These are phyloP conservation scores for Leucoraja ocellata DNA, from an alignment of 2,797 vertebrate species.

Conservation along the genomic window DNA sequence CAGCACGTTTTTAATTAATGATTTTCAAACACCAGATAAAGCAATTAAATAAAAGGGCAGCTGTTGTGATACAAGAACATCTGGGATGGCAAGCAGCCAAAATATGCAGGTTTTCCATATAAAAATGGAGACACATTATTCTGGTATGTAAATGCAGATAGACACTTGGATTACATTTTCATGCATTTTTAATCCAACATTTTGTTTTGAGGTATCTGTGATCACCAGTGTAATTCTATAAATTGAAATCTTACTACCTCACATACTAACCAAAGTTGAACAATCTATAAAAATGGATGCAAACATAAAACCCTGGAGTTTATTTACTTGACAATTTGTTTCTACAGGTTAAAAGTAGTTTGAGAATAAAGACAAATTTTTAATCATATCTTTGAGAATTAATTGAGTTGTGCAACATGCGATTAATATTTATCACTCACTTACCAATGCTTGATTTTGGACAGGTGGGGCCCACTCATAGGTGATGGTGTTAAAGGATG, in stretches of 20 bases:
- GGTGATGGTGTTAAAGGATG: slow-evolving; percentile 75
- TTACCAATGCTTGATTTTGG: slow-evolving; percentile 82
- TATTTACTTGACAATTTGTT: background rate
- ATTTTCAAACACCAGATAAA: slow-evolving; percentile 22
- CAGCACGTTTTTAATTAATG: background rate
- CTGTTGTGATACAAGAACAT: background rate
- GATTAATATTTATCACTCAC: slow-evolving; percentile 15
- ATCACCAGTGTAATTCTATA: background rate
- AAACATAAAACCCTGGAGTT: background rate
- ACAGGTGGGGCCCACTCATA: slow-evolving; percentile 94
- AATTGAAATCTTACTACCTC: background rate
- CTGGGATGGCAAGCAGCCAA: slow-evolving; percentile 26
- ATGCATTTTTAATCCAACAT: background rate
- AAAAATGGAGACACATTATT: background rate
- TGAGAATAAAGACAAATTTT: background rate
- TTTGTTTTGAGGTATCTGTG: background rate
- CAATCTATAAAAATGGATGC: background rate
- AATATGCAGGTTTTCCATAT: background rate
- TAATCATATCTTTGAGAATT: background rate
- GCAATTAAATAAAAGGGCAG: slow-evolving; percentile 20
- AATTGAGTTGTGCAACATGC: background rate
- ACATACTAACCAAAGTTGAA: background rate
- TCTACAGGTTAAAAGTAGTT: background rate
- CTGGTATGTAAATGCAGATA: background rate
- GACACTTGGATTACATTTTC: background rate